phyloP scores from a whole-genome alignment of 2,113 vertebrate genomes.

The Antigone vipio region DNA sequence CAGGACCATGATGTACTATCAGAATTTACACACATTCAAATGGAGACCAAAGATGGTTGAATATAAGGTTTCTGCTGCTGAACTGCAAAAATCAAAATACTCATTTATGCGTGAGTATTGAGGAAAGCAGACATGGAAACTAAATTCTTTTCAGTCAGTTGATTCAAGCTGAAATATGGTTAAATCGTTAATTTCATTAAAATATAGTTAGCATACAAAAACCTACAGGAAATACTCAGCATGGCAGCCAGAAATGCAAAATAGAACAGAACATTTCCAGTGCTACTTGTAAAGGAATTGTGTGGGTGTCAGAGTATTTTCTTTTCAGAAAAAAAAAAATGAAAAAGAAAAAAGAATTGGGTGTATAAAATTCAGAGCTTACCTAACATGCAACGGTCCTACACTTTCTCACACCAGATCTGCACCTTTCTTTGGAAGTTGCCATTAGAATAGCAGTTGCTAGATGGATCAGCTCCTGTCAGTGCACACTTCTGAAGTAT shows the following conservation, averaged over 20 bases:
- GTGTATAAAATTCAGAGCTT: not conserved
- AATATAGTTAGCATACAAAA: not conserved
- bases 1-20: not conserved
- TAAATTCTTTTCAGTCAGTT: not conserved
- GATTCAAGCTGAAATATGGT: not conserved
- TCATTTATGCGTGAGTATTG: not conserved
- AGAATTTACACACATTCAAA: not conserved
- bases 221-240: not conserved
- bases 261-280: not conserved
- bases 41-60: not conserved
- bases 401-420: not conserved
- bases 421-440: not conserved
- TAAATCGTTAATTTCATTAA: not conserved
- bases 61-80: not conserved
- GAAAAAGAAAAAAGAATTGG: not conserved
- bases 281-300: not conserved
- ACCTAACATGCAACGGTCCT: not conserved
- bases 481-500: not conserved
- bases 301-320: not conserved
- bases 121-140: not conserved
- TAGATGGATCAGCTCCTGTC: not conserved
- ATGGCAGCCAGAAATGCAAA: not conserved
- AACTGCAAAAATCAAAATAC: not conserved
- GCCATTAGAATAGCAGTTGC: not conserved
- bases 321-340: too few species aligned